Conservation (phyloP, 2,113 vertebrate genomes). For the Macrotus californicus region DNA sequence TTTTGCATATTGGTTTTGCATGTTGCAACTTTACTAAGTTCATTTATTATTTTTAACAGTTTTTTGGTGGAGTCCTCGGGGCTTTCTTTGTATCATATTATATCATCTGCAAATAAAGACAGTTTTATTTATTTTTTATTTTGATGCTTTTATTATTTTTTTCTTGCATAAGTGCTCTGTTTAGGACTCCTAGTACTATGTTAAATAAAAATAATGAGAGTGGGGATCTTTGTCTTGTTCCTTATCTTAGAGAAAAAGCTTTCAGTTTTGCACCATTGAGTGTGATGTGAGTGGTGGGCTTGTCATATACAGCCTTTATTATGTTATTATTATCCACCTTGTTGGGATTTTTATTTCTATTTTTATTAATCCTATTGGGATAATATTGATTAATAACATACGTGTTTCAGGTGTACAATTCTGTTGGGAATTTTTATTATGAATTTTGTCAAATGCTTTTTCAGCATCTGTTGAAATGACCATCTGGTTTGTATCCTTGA, state of each 20-base stretch:
- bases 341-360: neutral
- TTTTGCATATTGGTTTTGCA: neutral
- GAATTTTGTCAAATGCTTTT: neutral
- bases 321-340: neutral
- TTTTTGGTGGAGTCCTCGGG: neutral
- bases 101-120: neutral
- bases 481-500: neutral
- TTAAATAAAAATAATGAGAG: neutral
- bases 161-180: neutral
- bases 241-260: neutral
- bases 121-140: neutral
- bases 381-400: neutral
- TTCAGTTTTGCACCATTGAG: neutral
- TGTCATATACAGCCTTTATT: neutral
- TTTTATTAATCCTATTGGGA: neutral
- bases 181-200: neutral
- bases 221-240: neutral
- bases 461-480: neutral
- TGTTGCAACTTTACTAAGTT: neutral
- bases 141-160: neutral
- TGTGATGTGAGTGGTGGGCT: neutral
- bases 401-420: neutral
- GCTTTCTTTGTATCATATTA: neutral
- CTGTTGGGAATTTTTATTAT: neutral
- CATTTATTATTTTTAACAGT: neutral